phyloP scores from a whole-genome alignment of 1,140 invertebrate genomes.

The Arctopsyche grandis region DNA sequence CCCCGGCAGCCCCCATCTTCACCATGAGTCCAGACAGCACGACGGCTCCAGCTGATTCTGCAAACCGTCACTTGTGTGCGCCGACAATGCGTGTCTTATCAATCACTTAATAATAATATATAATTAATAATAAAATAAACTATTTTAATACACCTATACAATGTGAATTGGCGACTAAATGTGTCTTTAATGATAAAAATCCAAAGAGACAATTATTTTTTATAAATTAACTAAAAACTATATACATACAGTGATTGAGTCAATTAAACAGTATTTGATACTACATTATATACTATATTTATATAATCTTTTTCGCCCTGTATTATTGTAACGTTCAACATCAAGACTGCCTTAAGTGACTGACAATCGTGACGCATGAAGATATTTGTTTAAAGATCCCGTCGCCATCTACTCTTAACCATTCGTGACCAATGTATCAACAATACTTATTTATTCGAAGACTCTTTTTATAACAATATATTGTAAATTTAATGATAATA shows the following conservation, averaged over 20 bases:
- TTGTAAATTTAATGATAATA: neutral
- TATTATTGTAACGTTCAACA: neutral
- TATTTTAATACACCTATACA: slow-evolving; percentile 1
- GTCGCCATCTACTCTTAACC: slow-evolving; percentile 10
- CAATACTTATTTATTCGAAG: slow-evolving; percentile 9
- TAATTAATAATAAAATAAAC: slow-evolving; percentile 1
- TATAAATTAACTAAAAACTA: slow-evolving; percentile 7
- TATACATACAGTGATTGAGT: neutral
- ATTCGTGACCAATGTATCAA: slow-evolving; percentile 3
- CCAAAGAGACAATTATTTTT: slow-evolving; percentile 22
- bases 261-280: slow-evolving; percentile 33
- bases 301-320: neutral
- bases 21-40: neutral
- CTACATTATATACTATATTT: neutral
- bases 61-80: neutral
- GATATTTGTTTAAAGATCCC: neutral
- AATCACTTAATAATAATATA: neutral
- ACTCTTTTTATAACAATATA: neutral
- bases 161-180: neutral
- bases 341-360: slow-evolving; percentile 5
- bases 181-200: neutral
- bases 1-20: slow-evolving; percentile 26
- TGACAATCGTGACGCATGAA: slow-evolving; percentile 24
- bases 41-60: slow-evolving; percentile 34
- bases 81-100: neutral